Evolutionary conservation across 1,140 invertebrate genomes (phyloP).

Genomic region (Lordiphosa clarofinis): DNA sequence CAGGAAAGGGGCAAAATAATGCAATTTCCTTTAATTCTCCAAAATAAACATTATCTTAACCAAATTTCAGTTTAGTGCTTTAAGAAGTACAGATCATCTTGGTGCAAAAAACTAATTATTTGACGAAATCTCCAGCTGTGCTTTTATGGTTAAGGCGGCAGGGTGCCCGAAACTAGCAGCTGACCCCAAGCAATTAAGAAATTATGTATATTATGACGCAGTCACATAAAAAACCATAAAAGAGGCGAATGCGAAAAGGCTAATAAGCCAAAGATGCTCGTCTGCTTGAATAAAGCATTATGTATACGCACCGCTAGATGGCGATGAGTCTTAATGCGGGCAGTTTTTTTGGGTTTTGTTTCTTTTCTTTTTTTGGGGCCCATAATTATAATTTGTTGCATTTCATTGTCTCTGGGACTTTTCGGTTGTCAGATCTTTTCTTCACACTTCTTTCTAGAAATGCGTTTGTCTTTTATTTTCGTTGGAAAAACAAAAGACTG

Average conservation of each 20-base stretch:
- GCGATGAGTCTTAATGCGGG: slow-evolving; percentile 47
- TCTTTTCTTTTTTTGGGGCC: no score
- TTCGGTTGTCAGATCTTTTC: slow-evolving; percentile 5
- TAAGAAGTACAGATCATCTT: slow-evolving; percentile 23
- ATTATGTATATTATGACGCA: slow-evolving; percentile 68
- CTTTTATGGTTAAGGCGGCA: slow-evolving; percentile 23
- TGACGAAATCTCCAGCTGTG: slow-evolving; percentile 45
- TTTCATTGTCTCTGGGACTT: slow-evolving; percentile 31
- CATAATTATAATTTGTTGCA: slow-evolving; percentile 68
- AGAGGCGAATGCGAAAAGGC: slow-evolving; percentile 20
- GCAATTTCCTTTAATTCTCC: no score
- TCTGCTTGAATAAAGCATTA: slow-evolving; percentile 45
- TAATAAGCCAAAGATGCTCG: slow-evolving; percentile 19
- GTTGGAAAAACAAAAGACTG: slow-evolving; percentile 58
- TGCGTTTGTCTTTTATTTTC: slow-evolving; percentile 42
- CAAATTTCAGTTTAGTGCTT: neutral
- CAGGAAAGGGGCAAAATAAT: no score
- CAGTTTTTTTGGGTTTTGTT: no score
- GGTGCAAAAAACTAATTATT: slow-evolving; percentile 37
- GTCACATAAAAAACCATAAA: slow-evolving; percentile 56
- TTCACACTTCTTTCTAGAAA: slow-evolving; percentile 17
- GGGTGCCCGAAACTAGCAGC: slow-evolving; percentile 37
- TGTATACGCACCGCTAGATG: slow-evolving; percentile 59
- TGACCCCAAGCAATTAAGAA: slow-evolving; percentile 74
- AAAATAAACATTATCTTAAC: neutral